Evolutionary conservation across 2,888 invertebrate genomes (phyloP).

Genomic region (Mesorhabditis spiculigera): DNA sequence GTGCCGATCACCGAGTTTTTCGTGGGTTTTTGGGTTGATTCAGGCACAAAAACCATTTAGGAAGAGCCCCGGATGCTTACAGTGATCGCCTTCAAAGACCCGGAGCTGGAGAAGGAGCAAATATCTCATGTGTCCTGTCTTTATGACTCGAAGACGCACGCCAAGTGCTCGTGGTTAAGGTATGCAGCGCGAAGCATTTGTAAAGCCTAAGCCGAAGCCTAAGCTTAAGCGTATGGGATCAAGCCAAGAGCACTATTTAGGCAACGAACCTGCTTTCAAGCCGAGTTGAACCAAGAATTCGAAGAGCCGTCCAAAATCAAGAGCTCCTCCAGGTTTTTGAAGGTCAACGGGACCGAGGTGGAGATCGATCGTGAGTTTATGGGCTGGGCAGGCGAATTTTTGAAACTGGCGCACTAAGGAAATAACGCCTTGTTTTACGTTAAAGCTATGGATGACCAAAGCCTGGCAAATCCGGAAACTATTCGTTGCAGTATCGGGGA

Average conservation of each 20-base stretch:
- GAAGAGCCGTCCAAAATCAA: conserved; percentile 15
- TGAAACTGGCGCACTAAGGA: neutral
- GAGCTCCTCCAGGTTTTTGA: conserved; percentile 25
- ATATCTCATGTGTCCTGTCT: conserved; percentile 43
- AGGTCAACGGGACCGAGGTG: conserved; percentile 21
- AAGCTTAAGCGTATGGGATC: no score
- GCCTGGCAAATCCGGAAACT: neutral
- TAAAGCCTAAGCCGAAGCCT: no score
- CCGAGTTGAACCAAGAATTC: conserved; percentile 25
- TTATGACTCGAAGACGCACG: conserved; percentile 23
- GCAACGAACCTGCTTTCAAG: conserved; percentile 37
- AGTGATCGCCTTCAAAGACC: conserved; percentile 41
- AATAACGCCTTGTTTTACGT: neutral
- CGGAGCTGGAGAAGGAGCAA: conserved; percentile 32
- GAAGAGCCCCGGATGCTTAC: conserved; percentile 40
- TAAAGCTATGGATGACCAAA: neutral
- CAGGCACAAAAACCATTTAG: conserved; percentile 15
- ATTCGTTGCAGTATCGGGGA: conserved; percentile 30
- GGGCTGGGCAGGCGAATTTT: neutral
- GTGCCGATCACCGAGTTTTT: conserved; percentile 31
- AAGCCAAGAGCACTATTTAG: conserved; percentile 14
- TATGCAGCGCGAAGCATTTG: no score
- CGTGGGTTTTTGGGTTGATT: conserved; percentile 16
- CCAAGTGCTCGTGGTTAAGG: conserved; percentile 41
- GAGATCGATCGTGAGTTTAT: conserved; percentile 23